phyloP scores from a whole-genome alignment of 2,888 invertebrate species.

The Cistogaster globosa region DNA sequence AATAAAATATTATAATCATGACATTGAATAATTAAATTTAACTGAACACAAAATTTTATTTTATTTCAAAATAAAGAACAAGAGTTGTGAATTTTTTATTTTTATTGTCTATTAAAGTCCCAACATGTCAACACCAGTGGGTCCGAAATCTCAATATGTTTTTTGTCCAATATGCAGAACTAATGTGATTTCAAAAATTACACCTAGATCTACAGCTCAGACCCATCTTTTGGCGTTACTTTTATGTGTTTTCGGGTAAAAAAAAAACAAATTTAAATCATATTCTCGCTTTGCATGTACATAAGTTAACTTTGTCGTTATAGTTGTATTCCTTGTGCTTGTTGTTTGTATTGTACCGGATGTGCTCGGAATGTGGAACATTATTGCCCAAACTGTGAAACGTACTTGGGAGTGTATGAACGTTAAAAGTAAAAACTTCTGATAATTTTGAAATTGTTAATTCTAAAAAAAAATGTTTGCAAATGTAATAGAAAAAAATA shows the following conservation, averaged over 20 bases:
- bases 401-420: slow-evolving; percentile 84
- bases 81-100: neutral
- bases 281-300: neutral
- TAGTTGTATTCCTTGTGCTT: slow-evolving; percentile 84
- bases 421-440: slow-evolving; percentile 68
- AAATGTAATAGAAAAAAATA: too few relatives aligned
- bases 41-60: neutral
- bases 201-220: slow-evolving; percentile 76
- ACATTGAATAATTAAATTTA: slow-evolving; percentile 29
- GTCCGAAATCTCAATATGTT: slow-evolving; percentile 75
- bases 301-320: slow-evolving; percentile 7
- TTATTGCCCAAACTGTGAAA: slow-evolving; percentile 85
- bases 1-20: slow-evolving; percentile 3
- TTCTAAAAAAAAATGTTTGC: too few relatives aligned
- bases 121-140: slow-evolving; percentile 76
- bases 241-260: slow-evolving; percentile 78
- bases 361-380: slow-evolving; percentile 85
- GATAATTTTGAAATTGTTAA: too few relatives aligned
- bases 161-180: slow-evolving; percentile 83
- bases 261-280: neutral
- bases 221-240: slow-evolving; percentile 80
- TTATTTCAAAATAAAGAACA: too few relatives aligned
- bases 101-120: slow-evolving; percentile 25
- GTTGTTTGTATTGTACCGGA: slow-evolving; percentile 85
- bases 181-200: slow-evolving; percentile 82